A percentile compares a stretch with the other conserved stretches of the same genome.
Conservation (phyloP, 1,140 invertebrate species). For the Melanaphis sacchari region DNA sequence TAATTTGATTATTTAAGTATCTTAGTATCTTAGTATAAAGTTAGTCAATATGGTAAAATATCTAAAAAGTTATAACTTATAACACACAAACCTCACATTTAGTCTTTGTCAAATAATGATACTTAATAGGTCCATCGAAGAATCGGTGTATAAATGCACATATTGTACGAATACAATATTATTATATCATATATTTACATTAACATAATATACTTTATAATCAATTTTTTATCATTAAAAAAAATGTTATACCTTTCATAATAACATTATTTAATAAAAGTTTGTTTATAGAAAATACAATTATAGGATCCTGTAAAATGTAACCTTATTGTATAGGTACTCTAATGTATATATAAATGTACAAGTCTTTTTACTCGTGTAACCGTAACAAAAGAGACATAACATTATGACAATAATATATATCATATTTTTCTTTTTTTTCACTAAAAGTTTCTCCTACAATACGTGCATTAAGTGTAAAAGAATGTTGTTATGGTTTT, state of each 20-base stretch:
- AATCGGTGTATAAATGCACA: background rate
- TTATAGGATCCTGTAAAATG: background rate
- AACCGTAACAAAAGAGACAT: slow-evolving; percentile 6
- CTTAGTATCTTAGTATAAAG: background rate
- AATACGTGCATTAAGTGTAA: background rate
- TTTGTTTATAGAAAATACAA: background rate
- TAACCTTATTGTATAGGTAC: background rate
- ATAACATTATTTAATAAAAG: slow-evolving; percentile 10
- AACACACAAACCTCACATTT: background rate
- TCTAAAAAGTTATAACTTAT: background rate
- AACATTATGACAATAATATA: background rate
- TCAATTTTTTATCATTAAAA: background rate
- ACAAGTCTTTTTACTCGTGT: background rate
- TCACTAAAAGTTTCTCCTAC: background rate
- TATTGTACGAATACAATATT: background rate
- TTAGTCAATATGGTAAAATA: background rate
- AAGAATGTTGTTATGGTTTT: background rate
- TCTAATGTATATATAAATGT: slow-evolving; percentile 16
- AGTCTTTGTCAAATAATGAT: background rate
- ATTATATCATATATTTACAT: background rate
- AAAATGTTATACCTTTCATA: background rate
- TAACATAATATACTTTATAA: background rate
- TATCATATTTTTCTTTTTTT: slow-evolving; percentile 4
- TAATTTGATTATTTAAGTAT: background rate
- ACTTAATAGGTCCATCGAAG: background rate